Conservation (phyloP, 2,113 vertebrate species). For the Sardina pilchardus region DNA sequence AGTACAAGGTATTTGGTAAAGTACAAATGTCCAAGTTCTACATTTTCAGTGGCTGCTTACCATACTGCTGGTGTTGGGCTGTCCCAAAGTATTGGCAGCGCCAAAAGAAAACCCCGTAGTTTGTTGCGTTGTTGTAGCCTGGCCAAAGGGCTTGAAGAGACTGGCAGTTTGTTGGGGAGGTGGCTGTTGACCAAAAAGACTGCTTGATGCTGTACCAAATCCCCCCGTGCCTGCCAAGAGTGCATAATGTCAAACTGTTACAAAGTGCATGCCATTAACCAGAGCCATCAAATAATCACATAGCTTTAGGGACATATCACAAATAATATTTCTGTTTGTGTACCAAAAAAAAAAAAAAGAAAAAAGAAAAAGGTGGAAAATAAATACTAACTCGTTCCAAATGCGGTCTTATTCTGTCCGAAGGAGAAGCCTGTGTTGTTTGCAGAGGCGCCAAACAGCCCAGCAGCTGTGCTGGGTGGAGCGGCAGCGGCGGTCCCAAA, state of each 20-base stretch:
- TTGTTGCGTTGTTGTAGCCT: conserved; percentile 80
- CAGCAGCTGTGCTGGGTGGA: conserved; percentile 80
- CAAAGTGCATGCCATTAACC: neutral
- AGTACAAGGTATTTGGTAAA: too few species aligned
- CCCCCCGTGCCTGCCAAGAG: conserved; percentile 69
- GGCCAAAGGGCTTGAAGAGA: conserved; percentile 90
- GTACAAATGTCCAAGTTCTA: neutral
- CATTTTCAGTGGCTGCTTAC: conserved; percentile 64
- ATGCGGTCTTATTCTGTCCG: conserved; percentile 84
- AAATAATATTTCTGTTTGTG: neutral
- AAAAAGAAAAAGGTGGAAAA: neutral
- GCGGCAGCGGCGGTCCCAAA: conserved; percentile 81
- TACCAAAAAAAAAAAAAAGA: too few species aligned
- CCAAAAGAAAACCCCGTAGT: conserved; percentile 88
- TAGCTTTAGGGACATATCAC: neutral
- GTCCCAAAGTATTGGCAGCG: conserved; percentile 82
- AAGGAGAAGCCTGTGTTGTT: conserved; percentile 86
- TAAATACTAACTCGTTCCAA: conserved; percentile 77
- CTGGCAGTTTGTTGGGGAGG: conserved; percentile 67
- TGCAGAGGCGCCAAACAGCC: conserved; percentile 85
- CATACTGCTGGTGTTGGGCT: conserved; percentile 87
- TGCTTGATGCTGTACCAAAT: conserved; percentile 79
- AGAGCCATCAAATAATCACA: neutral
- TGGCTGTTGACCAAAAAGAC: conserved; percentile 79
- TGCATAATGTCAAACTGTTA: neutral